Conservation (phyloP, 2,888 invertebrate genomes). For the Agonopterix subpropinquella region DNA sequence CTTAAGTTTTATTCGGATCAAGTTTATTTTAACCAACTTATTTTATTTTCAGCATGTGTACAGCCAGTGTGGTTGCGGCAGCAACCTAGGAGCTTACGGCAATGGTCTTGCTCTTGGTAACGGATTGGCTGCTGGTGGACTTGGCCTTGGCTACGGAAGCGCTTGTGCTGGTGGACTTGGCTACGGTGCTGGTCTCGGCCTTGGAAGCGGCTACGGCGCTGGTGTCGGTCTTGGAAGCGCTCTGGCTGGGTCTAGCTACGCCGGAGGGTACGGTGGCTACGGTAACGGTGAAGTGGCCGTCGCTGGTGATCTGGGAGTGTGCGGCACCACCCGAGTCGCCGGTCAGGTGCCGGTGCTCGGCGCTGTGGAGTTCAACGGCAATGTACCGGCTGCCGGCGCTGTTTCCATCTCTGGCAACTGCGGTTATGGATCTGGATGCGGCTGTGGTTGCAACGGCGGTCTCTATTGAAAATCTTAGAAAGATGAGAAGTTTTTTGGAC, state of each 20-base stretch:
- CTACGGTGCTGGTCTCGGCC: neutral
- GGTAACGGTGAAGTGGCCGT: constrained; percentile 25
- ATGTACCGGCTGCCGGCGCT: constrained; percentile 9
- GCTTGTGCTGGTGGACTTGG: neutral
- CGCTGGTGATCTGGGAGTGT: constrained; percentile 25
- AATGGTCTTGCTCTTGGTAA: neutral
- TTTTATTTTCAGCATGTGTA: constrained; percentile 5
- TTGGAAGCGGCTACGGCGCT: neutral
- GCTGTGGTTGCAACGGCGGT: constrained; percentile 11
- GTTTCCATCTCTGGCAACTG: constrained; percentile 14
- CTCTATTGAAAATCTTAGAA: no score
- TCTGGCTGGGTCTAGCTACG: neutral
- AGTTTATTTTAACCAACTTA: no score
- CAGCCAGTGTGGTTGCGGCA: constrained; percentile 8
- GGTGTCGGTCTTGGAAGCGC: neutral
- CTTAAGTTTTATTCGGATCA: no score
- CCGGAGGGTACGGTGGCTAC: constrained; percentile 21
- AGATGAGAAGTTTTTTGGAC: no score
- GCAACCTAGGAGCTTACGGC: neutral
- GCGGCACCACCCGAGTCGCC: constrained; percentile 19
- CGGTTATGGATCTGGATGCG: constrained; percentile 11
- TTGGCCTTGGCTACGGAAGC: neutral
- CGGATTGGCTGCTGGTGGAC: neutral
- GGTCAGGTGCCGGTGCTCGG: constrained; percentile 33
- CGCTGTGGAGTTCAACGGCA: constrained; percentile 19